A percentile compares a stretch with the other conserved stretches of the same genome.
phyloP scores from a whole-genome alignment of 2,113 vertebrate genomes.

The Psephotus haematonotus region DNA sequence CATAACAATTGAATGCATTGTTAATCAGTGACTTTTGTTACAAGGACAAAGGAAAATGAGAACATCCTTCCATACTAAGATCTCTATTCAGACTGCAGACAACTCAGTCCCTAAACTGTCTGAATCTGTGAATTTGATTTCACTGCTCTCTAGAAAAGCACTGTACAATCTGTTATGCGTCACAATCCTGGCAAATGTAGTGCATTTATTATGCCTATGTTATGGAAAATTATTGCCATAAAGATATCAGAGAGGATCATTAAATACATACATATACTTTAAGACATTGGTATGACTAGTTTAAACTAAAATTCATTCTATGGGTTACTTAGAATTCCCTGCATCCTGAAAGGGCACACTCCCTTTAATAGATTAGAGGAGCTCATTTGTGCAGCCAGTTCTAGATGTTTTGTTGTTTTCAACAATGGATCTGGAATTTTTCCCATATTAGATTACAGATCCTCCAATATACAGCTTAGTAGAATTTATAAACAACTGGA shows the following conservation, averaged over 20 bases:
- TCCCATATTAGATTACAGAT: background rate
- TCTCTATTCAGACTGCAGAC: conserved; percentile 13
- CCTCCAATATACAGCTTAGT: background rate
- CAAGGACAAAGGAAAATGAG: conserved; percentile 23
- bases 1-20: background rate
- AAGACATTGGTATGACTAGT: background rate
- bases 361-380: background rate
- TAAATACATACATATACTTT: background rate
- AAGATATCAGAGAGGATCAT: background rate
- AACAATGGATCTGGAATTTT: background rate
- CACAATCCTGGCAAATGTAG: background rate
- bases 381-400: background rate
- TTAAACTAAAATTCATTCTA: background rate
- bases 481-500: background rate
- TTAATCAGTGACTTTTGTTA: conserved; percentile 59
- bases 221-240: background rate
- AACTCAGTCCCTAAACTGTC: background rate
- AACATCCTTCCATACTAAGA: background rate
- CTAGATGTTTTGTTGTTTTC: background rate
- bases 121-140: background rate
- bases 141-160: background rate
- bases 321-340: background rate
- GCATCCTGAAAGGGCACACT: background rate
- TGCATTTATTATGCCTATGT: background rate
- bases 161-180: background rate